A percentile compares a stretch with the other conserved stretches of the same genome.
Conservation (phyloP, 2,888 invertebrate species). For the Criorhina ranunculi region DNA sequence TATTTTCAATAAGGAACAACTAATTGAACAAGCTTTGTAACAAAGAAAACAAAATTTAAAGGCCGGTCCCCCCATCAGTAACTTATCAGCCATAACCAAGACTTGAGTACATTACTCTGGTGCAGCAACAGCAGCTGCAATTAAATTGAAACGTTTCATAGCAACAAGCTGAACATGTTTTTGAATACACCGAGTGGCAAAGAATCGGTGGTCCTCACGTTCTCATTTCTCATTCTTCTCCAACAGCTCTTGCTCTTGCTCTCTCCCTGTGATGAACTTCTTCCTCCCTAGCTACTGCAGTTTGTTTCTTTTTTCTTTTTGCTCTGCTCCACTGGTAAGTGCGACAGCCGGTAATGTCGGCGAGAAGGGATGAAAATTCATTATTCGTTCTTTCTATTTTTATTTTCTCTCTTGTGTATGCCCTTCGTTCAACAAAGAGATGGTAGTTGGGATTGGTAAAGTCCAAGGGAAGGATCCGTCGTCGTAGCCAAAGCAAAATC, state of each 20-base stretch:
- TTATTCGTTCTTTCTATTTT: constrained; percentile 50
- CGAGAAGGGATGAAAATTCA: constrained; percentile 62
- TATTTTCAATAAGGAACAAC: constrained; percentile 11
- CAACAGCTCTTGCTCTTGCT: background rate
- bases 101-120: constrained; percentile 34
- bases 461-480: constrained; percentile 43
- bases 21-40: constrained; percentile 14
- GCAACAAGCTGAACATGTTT: constrained; percentile 57
- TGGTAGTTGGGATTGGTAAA: constrained; percentile 50
- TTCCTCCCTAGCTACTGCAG: constrained; percentile 21
- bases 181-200: constrained; percentile 41
- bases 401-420: constrained; percentile 24
- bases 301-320: constrained; percentile 8
- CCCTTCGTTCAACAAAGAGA: constrained; percentile 20
- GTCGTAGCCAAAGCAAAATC: constrained; percentile 47
- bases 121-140: constrained; percentile 32
- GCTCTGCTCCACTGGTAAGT: constrained; percentile 54
- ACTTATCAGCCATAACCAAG: constrained; percentile 22
- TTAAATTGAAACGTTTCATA: constrained; percentile 56
- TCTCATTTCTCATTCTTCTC: constrained; percentile 41
- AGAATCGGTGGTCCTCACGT: constrained; percentile 13
- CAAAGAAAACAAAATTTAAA: background rate
- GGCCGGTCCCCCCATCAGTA: constrained; percentile 33
- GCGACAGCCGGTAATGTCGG: constrained; percentile 60
- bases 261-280: constrained; percentile 41